These are phyloP conservation scores for Onchidella celtica DNA, from an alignment of 2,888 invertebrate species.

Conservation along the genomic window DNA sequence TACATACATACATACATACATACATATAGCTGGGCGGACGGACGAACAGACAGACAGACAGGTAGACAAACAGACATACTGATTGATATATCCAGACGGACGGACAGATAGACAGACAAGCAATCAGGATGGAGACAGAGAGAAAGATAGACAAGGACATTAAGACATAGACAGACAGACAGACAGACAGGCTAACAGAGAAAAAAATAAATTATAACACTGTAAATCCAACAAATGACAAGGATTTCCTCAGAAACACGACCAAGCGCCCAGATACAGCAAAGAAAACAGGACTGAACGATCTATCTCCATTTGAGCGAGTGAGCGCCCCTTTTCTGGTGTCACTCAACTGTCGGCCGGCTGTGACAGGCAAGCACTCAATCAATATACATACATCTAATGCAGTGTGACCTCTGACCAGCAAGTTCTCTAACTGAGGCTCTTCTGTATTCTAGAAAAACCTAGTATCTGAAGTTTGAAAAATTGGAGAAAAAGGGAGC, in stretches of 20 bases:
- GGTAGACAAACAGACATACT: no score
- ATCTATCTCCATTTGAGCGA: background rate
- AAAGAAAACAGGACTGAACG: background rate
- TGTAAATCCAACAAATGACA: no score
- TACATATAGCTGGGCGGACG: background rate
- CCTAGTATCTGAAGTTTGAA: no score
- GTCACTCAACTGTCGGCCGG: background rate
- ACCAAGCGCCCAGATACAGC: no score
- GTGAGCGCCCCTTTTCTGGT: background rate
- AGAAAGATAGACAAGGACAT: conserved; percentile 32
- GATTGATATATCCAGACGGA: no score
- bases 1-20: conserved; percentile 25
- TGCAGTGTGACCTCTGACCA: background rate
- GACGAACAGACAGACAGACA: no score
- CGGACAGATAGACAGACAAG: background rate
- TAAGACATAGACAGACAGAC: conserved; percentile 32
- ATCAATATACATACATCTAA: background rate
- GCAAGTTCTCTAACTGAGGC: no score
- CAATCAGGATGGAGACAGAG: no score
- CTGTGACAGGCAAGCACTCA: background rate
- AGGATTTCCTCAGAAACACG: no score
- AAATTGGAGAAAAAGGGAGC: no score
- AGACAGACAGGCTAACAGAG: conserved; percentile 13
- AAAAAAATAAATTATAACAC: conserved; percentile 21
- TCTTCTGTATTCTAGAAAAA: no score